These are phyloP conservation scores for Procambarus clarkii DNA, from an alignment of 1,140 invertebrate species.

Conservation along the genomic window DNA sequence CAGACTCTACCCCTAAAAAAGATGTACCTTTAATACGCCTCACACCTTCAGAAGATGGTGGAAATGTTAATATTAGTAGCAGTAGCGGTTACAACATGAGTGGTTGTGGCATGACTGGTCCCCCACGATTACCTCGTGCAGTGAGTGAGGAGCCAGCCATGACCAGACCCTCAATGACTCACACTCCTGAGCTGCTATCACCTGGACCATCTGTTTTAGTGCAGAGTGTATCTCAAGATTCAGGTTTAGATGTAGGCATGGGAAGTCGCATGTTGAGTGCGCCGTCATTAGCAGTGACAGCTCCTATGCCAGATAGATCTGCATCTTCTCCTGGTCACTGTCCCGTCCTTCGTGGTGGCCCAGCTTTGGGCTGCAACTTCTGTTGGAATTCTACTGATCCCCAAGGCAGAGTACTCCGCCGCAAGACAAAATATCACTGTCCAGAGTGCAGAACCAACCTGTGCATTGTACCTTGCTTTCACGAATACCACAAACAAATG, in stretches of 20 bases:
- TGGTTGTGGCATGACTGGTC: constrained; percentile 18
- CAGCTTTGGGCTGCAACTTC: constrained; percentile 88
- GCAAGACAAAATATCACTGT: constrained; percentile 92
- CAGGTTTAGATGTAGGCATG: constrained; percentile 50
- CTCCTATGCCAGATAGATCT: constrained; percentile 43
- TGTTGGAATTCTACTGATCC: constrained; percentile 91
- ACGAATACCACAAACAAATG: constrained; percentile 72
- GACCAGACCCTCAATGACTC: constrained; percentile 20
- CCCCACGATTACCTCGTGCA: constrained; percentile 48
- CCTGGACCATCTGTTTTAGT: constrained; percentile 54
- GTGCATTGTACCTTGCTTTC: constrained; percentile 80
- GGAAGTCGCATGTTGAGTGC: constrained; percentile 24
- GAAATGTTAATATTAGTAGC: background rate
- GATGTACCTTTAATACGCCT: constrained; percentile 65
- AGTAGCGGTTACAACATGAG: constrained; percentile 15
- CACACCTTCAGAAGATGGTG: constrained; percentile 66
- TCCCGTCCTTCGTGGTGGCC: constrained; percentile 85
- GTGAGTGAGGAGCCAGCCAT: constrained; percentile 70
- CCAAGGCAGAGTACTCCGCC: constrained; percentile 85
- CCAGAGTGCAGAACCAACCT: constrained; percentile 90
- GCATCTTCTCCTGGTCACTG: constrained; percentile 80
- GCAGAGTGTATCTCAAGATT: constrained; percentile 71
- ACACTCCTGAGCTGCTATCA: constrained; percentile 45
- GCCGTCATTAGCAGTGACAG: constrained; percentile 7
- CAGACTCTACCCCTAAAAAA: constrained; percentile 50